Conservation (phyloP, 2,888 invertebrate genomes). For the Calameuta idolon region DNA sequence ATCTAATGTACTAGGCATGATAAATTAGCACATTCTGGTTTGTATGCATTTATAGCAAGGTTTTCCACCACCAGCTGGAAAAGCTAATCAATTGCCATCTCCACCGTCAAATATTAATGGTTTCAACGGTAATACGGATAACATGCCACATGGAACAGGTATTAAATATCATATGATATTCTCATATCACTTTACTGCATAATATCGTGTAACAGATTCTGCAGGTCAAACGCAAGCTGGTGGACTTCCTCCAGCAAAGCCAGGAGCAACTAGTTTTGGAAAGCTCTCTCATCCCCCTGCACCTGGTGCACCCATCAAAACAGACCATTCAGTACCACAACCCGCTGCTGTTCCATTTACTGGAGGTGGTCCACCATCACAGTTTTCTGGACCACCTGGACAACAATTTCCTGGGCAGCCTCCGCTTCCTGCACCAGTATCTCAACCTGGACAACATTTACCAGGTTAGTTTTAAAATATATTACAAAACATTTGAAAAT, state of each 20-base stretch:
- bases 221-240: slow-evolving; percentile 21
- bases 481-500: background rate
- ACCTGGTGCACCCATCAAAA: slow-evolving; percentile 27
- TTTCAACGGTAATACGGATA: slow-evolving; percentile 44
- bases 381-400: slow-evolving; percentile 25
- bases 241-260: slow-evolving; percentile 20
- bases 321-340: slow-evolving; percentile 36
- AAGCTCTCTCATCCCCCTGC: slow-evolving; percentile 14
- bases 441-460: slow-evolving; percentile 24
- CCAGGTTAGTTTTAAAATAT: slow-evolving; percentile 14
- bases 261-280: slow-evolving; percentile 15
- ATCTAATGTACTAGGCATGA: too few relatives aligned
- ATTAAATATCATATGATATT: slow-evolving; percentile 1
- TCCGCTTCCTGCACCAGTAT: slow-evolving; percentile 14
- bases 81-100: slow-evolving; percentile 37
- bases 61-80: slow-evolving; percentile 41
- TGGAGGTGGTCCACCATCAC: slow-evolving; percentile 32
- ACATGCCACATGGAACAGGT: slow-evolving; percentile 36
- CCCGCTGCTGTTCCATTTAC: slow-evolving; percentile 47
- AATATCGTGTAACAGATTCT: slow-evolving; percentile 21
- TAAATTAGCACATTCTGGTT: too few relatives aligned
- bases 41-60: slow-evolving; percentile 33
- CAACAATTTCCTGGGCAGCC: slow-evolving; percentile 30
- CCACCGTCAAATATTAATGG: slow-evolving; percentile 50
- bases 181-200: slow-evolving; percentile 17